These are phyloP conservation scores for Synaphobranchus kaupii DNA, from an alignment of 2,797 vertebrate genomes.

Conservation along the genomic window DNA sequence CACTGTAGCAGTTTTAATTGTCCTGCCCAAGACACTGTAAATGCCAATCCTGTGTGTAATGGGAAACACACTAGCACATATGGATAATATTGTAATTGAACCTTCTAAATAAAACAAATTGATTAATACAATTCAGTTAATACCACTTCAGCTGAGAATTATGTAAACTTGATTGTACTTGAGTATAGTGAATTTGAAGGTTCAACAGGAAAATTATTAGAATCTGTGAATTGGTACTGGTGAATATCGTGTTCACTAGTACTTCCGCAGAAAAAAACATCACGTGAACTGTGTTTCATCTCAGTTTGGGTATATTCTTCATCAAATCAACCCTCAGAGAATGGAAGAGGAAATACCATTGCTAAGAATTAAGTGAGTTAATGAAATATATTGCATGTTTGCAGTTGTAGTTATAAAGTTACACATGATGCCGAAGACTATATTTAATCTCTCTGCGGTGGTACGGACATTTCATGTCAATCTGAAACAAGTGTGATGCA, in stretches of 20 bases:
- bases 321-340: neutral
- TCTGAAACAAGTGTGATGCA: neutral
- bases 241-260: neutral
- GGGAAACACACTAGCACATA: neutral
- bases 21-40: neutral
- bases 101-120: neutral
- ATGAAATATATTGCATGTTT: neutral
- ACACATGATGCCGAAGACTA: neutral
- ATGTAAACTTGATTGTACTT: neutral
- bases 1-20: neutral
- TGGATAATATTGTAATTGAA: neutral
- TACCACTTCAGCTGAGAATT: neutral
- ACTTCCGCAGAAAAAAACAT: neutral
- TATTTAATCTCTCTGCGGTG: neutral
- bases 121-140: neutral
- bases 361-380: slow-evolving; percentile 8
- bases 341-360: slow-evolving; percentile 7
- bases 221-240: neutral
- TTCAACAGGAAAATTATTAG: neutral
- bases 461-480: neutral
- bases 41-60: neutral
- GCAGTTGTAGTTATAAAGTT: neutral
- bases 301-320: neutral
- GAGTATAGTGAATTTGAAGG: neutral
- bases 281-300: neutral